phyloP scores from a whole-genome alignment of 2,888 invertebrate species.

The Pseudeuparius sepicola region DNA sequence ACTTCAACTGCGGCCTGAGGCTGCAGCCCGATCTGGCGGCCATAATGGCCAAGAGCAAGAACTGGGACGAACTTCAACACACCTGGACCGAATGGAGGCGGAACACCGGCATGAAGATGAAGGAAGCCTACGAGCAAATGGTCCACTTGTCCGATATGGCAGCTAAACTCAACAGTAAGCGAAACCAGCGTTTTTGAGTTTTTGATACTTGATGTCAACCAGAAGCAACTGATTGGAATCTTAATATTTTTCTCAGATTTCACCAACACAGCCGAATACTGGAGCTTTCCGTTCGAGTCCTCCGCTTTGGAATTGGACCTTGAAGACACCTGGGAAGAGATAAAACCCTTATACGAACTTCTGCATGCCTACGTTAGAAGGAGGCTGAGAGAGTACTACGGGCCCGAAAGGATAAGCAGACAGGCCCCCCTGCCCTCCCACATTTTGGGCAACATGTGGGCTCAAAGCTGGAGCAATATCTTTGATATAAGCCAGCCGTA shows the following conservation, averaged over 20 bases:
- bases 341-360: conserved; percentile 77
- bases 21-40: conserved; percentile 67
- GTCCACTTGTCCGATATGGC: conserved; percentile 72
- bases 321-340: conserved; percentile 73
- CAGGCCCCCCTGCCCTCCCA: conserved; percentile 79
- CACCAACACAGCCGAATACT: conserved; percentile 76
- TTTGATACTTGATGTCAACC: too few species aligned
- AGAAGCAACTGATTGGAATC: too few species aligned
- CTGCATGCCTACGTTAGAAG: conserved; percentile 83
- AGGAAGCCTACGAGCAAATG: conserved; percentile 71
- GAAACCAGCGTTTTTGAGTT: too few species aligned
- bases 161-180: conserved; percentile 70
- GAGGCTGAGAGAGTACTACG: conserved; percentile 73
- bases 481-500: conserved; percentile 75
- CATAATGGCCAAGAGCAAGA: conserved; percentile 70
- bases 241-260: conserved; percentile 55
- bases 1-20: conserved; percentile 69
- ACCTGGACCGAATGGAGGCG: conserved; percentile 88
- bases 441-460: conserved; percentile 85
- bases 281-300: conserved; percentile 81
- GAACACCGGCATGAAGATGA: conserved; percentile 68
- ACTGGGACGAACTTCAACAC: conserved; percentile 82
- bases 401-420: conserved; percentile 68
- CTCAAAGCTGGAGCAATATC: conserved; percentile 76
- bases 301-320: conserved; percentile 65